Evolutionary conservation across 2,888 invertebrate genomes (phyloP).

Genomic region (Troides oblongomaculatus): DNA sequence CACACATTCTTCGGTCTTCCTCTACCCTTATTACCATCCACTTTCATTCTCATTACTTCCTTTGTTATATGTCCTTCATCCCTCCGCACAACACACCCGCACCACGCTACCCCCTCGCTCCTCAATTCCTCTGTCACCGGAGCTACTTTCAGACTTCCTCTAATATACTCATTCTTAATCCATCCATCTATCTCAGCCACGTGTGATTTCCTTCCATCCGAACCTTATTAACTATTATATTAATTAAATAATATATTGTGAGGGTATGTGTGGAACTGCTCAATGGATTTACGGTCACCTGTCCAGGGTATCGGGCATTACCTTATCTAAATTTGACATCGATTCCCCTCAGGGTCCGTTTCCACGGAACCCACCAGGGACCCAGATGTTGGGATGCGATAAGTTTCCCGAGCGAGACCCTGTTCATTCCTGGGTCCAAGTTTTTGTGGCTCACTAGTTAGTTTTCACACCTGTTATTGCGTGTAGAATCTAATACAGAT

Average conservation of each 20-base stretch:
- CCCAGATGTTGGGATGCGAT: slow-evolving; percentile 16
- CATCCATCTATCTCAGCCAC: too few relatives aligned
- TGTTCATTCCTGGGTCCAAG: background rate
- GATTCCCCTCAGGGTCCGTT: slow-evolving; percentile 4
- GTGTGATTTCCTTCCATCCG: too few relatives aligned
- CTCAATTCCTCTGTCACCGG: too few relatives aligned
- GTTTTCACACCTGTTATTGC: slow-evolving; percentile 21
- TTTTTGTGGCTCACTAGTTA: background rate
- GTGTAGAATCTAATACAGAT: background rate
- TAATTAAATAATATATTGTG: background rate
- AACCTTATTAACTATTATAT: background rate
- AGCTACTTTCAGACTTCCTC: too few relatives aligned
- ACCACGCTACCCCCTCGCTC: too few relatives aligned
- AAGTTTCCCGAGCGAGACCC: slow-evolving; percentile 3
- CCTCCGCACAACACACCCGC: too few relatives aligned
- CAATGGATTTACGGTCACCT: slow-evolving; percentile 17
- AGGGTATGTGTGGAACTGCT: background rate
- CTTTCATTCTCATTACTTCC: too few relatives aligned
- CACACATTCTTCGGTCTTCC: too few relatives aligned
- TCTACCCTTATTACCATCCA: too few relatives aligned
- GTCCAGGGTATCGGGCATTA: slow-evolving; percentile 8
- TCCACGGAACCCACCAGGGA: slow-evolving; percentile 19
- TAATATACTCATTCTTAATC: too few relatives aligned
- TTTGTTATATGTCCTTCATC: too few relatives aligned
- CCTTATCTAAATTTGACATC: slow-evolving; percentile 29